A percentile compares a stretch with the other conserved stretches of the same genome.
phyloP scores from a whole-genome alignment of 2,888 invertebrate species.

The Leptinotarsa juncta region DNA sequence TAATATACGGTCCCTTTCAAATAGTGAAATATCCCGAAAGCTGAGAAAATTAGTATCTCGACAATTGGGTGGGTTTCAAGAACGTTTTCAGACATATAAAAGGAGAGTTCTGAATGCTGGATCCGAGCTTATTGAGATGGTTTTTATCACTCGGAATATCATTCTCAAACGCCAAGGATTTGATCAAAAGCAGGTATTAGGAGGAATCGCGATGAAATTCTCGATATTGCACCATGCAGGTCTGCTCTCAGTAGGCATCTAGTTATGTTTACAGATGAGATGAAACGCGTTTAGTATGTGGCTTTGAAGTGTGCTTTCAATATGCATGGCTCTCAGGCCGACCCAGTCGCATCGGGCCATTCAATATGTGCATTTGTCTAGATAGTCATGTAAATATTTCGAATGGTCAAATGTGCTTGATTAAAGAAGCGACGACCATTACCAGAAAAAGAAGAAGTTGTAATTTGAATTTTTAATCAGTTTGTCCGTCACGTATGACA shows the following conservation, averaged over 20 bases:
- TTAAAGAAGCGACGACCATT: no score
- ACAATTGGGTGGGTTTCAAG: slow-evolving; percentile 35
- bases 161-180: slow-evolving; percentile 33
- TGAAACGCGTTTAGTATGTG: slow-evolving; percentile 2
- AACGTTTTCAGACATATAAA: slow-evolving; percentile 27
- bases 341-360: background rate
- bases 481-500: no score
- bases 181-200: slow-evolving; percentile 33
- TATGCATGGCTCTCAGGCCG: background rate
- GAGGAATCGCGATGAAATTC: slow-evolving; percentile 33
- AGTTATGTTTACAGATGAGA: slow-evolving; percentile 20
- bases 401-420: no score
- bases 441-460: no score
- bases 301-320: background rate
- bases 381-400: no score
- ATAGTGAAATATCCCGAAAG: slow-evolving; percentile 33
- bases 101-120: slow-evolving; percentile 15
- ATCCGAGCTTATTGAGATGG: slow-evolving; percentile 35
- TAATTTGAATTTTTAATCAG: no score
- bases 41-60: slow-evolving; percentile 35
- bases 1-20: slow-evolving; percentile 28
- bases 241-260: slow-evolving; percentile 9
- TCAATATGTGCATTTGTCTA: no score
- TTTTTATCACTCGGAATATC: slow-evolving; percentile 38
- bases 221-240: slow-evolving; percentile 29